Evolutionary conservation across 2,113 vertebrate species (phyloP), one percentile per base, ranked within the genome.

Genomic region (Thomomys bottae): DNA sequence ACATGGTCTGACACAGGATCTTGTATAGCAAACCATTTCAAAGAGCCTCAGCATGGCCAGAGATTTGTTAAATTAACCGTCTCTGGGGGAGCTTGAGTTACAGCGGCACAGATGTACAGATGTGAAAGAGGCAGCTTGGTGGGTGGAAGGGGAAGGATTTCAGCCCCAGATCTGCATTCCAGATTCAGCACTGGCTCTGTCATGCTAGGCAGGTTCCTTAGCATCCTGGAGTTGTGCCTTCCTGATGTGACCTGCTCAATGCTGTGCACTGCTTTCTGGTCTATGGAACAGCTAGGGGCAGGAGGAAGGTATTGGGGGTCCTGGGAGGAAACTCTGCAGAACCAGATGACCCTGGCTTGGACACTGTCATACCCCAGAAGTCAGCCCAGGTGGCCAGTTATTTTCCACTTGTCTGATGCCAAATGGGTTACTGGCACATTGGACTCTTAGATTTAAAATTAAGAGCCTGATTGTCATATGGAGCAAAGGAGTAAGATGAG

Each of bases 31-130:
- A 97, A 96, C 95, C 95, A 90, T 97, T 91, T 75, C 89, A 94
- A 93, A 95, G 95, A 98, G 92, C 94, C 92, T 84, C 95, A 75
- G 36, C 97, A 96, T 97, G 98, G 98, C 97, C 97, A 96, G 97
- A 97, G 94, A 97, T 96, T 97, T 96, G 96, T 88, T 97, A 97
- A 97, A 98, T 98, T 97, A 98, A 97, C 95, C 95, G 94, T 95
- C 98, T 95, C 54, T 68, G 87, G 98, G 98, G 98, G 97, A 96
- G 96, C 97, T 98, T 98, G 70, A 96, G 98, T 99, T 99, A 98
- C 97, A 96, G 97, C 97, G 90, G 94, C 96, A 98, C 98, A 98
- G 98, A 81, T 17, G 8, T 94, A 67, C 71, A 87, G 83, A 83
- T 61, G 76, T 54, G 76, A 61, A 80, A 67, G 90, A 86, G 73